Percentiles rank a stretch among this genome's conserved stretches.
These are phyloP conservation scores for Aporophyla nigra DNA, from an alignment of 2,888 invertebrate species.

Conservation along the genomic window DNA sequence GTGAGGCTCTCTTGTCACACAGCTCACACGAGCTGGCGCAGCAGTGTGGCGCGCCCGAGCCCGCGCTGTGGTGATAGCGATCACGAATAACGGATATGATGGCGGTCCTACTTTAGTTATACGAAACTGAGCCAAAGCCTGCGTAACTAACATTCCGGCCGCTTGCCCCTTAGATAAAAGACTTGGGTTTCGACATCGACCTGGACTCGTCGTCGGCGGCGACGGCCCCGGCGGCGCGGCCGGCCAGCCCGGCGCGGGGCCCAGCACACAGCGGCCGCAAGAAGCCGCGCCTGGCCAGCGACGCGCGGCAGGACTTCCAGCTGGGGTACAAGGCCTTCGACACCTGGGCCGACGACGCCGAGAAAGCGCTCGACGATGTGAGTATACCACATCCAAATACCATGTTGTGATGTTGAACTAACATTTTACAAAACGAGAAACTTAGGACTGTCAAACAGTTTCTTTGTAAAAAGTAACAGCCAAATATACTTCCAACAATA, in stretches of 20 bases:
- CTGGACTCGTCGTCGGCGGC: slow-evolving; percentile 74
- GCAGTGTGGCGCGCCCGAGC: not conserved
- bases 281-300: slow-evolving; percentile 79
- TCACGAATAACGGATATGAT: not conserved
- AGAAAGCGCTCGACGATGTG: slow-evolving; percentile 78
- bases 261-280: slow-evolving; percentile 68
- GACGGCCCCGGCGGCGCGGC: not conserved
- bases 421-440: not conserved
- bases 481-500: no score
- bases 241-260: not conserved
- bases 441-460: not conserved
- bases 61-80: no score
- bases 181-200: slow-evolving; percentile 91
- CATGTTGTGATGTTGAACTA: not conserved
- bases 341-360: slow-evolving; percentile 82
- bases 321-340: slow-evolving; percentile 88
- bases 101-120: not conserved
- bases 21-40: not conserved
- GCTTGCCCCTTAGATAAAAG: slow-evolving; percentile 87
- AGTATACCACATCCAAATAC: slow-evolving; percentile 27
- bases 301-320: slow-evolving; percentile 85
- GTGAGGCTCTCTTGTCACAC: not conserved
- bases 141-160: not conserved
- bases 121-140: not conserved
- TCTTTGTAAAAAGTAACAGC: no score